Evolutionary conservation across 2,888 invertebrate species (phyloP).

Genomic region (Hanleya hanleyi): DNA sequence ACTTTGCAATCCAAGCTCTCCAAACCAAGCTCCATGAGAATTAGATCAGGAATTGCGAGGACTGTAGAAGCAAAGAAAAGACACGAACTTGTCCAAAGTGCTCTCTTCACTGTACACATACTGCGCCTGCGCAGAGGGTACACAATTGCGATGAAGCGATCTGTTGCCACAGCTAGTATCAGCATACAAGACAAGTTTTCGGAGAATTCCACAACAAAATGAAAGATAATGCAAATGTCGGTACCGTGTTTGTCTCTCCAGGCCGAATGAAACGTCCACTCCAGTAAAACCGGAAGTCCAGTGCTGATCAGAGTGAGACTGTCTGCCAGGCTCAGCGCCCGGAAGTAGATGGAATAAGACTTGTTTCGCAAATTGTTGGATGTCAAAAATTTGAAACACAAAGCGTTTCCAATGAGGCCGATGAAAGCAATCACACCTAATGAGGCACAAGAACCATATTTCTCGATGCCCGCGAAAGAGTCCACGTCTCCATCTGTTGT

Average conservation of each 20-base stretch:
- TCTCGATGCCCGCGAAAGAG: neutral
- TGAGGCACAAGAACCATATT: neutral
- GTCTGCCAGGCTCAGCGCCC: neutral
- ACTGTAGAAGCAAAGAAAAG: neutral
- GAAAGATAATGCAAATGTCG: neutral
- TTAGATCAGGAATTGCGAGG: neutral
- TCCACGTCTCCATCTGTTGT: too few species aligned
- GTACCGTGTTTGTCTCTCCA: neutral
- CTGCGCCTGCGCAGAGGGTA: neutral
- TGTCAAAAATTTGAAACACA: neutral
- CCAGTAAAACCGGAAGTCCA: neutral
- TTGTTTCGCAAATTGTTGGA: neutral
- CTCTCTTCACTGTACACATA: neutral
- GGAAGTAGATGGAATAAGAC: neutral
- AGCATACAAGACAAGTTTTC: neutral
- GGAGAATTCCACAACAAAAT: neutral
- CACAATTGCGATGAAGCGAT: neutral
- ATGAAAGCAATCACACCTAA: neutral
- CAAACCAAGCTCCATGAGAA: neutral
- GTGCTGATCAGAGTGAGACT: neutral
- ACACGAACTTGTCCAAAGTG: neutral
- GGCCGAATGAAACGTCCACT: neutral
- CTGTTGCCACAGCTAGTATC: neutral
- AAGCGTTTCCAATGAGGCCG: neutral
- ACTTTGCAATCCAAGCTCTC: neutral